Evolutionary conservation across 2,888 invertebrate genomes (phyloP).

Genomic region (Papilio demoleus): DNA sequence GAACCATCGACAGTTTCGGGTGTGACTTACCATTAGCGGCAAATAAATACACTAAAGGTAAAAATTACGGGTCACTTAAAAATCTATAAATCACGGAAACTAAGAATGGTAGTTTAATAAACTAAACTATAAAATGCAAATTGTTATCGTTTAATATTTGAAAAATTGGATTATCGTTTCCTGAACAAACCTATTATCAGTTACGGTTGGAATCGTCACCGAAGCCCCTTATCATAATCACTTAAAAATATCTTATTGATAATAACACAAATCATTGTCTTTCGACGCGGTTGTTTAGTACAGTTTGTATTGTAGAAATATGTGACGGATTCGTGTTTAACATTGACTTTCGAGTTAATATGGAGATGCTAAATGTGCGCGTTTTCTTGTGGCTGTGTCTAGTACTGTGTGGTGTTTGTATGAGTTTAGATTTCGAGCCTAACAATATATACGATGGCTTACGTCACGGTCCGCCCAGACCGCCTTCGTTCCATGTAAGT

Average conservation of each 20-base stretch:
- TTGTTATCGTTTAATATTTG: slow-evolving; percentile 21
- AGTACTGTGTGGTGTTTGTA: slow-evolving; percentile 2
- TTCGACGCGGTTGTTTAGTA: neutral
- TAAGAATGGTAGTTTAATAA: no score
- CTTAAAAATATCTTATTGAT: slow-evolving; percentile 22
- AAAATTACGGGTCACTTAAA: no score
- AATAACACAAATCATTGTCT: neutral
- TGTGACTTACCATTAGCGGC: neutral
- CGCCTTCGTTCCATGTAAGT: slow-evolving; percentile 10
- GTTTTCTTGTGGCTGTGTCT: slow-evolving; percentile 1
- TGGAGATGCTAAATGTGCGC: neutral
- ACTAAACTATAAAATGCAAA: no score
- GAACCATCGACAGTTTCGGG: neutral
- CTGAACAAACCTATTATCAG: slow-evolving; percentile 18
- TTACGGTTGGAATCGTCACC: slow-evolving; percentile 19
- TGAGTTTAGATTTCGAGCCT: neutral
- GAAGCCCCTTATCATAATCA: slow-evolving; percentile 28
- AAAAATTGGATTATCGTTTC: slow-evolving; percentile 11
- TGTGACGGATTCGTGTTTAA: slow-evolving; percentile 3
- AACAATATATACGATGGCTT: neutral
- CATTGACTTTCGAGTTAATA: neutral
- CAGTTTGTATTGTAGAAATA: slow-evolving; percentile 7
- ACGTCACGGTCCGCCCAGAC: neutral
- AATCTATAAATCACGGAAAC: no score
- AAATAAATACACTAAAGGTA: no score